phyloP scores from a whole-genome alignment of 2,888 invertebrate genomes.

The Molanna angustata region DNA sequence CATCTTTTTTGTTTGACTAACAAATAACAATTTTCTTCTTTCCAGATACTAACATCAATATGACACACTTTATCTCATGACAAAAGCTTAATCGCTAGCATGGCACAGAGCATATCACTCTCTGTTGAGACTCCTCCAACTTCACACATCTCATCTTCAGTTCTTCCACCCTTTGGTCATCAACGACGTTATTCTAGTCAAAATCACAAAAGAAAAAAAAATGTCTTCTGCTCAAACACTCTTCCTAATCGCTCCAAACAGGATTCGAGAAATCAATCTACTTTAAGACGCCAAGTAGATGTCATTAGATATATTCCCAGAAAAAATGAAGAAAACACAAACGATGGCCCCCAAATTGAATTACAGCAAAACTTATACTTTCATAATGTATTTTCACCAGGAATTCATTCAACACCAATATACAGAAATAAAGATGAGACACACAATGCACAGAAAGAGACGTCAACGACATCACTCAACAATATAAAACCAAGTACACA shows the following conservation, averaged over 20 bases:
- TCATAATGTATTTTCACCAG: slow-evolving; percentile 27
- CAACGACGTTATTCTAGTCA: slow-evolving; percentile 25
- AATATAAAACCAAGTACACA: slow-evolving; percentile 15
- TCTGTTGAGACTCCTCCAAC: slow-evolving; percentile 15
- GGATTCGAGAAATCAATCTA: slow-evolving; percentile 17
- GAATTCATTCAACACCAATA: slow-evolving; percentile 30
- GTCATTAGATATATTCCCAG: slow-evolving; percentile 29
- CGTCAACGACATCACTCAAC: slow-evolving; percentile 16
- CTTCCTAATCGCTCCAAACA: slow-evolving; percentile 23
- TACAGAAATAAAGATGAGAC: slow-evolving; percentile 18
- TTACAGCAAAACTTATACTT: slow-evolving; percentile 22
- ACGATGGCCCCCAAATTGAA: slow-evolving; percentile 9
- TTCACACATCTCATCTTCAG: slow-evolving; percentile 10
- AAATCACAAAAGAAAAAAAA: slow-evolving; percentile 23
- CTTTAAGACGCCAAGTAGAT: slow-evolving; percentile 28
- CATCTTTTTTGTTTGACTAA: too few species aligned
- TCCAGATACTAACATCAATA: slow-evolving; percentile 1
- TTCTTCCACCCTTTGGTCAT: slow-evolving; percentile 20
- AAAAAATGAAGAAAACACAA: slow-evolving; percentile 11
- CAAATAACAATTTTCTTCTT: slow-evolving; percentile 12
- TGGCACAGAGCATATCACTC: slow-evolving; percentile 23
- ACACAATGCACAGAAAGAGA: slow-evolving; percentile 9
- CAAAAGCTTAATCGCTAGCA: slow-evolving; percentile 5
- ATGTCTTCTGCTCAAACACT: slow-evolving; percentile 26
- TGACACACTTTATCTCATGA: slow-evolving; percentile 14